Base-by-base conservation (phyloP, 2,113 vertebrate species). In the Pampusana beccarii region DNA sequence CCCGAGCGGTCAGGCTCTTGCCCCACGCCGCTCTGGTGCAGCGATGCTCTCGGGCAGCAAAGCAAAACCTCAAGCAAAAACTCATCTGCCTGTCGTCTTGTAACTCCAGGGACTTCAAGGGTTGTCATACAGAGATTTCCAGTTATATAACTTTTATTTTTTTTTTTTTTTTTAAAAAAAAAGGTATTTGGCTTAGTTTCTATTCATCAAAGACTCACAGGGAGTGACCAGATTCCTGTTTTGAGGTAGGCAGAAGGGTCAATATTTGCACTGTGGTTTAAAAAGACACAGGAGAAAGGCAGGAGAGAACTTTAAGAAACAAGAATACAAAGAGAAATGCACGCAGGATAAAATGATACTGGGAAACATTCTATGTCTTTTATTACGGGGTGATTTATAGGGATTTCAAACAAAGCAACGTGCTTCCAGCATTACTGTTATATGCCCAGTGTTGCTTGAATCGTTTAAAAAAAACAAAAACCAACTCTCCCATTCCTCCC, bases 261-360 rank as follows among this genome's bases (percentile, higher is more conserved):
- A 97, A 95, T 94, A 96, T 97, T 97, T 97, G 91, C 77, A 53
- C 73, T 91, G 81, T 6, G 34, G 56, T 93, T 96, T 94, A 87
- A 96, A 96, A 92, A 92, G 23, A 92, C 67, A 28, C 31, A 83
- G 12, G 65, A 90, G 69, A 92, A 77, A 85, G 90, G 48, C 92
- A 94, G 78, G 53, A 80, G 75, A 87, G 71, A 93, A 71, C 91
- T 88, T 91, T 66, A 80, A 86, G 92, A 88, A 92, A 83, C 51
- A 62, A 71, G 86, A 91, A 87, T 42, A 95, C 86, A 86, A 85
- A 94, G 48, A 86, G 51, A 88, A 96, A 80, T n/a, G 40, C 71
- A 77, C 1, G 7, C 53, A 75, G 74, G 58, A 61, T 75, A 71
- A 95, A 85, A 89, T 6, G 11, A 80, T 56, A 46, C 70, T 38